Percentiles rank a stretch among this genome's conserved stretches.
Conservation (phyloP, 1,140 invertebrate species). For the Trachymyrmex septentrionalis region DNA sequence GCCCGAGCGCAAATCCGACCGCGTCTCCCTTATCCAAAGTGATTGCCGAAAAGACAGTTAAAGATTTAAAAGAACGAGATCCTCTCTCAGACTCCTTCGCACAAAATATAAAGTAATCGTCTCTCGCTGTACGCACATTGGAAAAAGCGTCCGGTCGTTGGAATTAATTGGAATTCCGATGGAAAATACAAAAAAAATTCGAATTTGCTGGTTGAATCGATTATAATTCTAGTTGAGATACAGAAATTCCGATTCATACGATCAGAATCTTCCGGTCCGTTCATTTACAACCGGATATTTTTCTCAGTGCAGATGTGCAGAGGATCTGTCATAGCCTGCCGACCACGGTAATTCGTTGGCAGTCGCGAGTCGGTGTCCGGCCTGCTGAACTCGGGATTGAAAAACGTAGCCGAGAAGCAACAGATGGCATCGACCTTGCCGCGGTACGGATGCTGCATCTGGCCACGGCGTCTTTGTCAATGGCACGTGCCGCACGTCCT, state of each 20-base stretch:
- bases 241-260: too few relatives aligned
- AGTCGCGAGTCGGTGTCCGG: constrained; percentile 37
- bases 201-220: too few relatives aligned
- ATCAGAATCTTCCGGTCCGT: too few relatives aligned
- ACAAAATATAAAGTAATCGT: neutral
- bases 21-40: neutral
- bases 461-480: constrained; percentile 58
- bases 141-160: too few relatives aligned
- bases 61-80: constrained; percentile 5
- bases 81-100: neutral
- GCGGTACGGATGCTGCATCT: constrained; percentile 61
- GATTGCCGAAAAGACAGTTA: neutral
- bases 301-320: constrained; percentile 27
- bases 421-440: constrained; percentile 65
- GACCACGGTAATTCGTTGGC: constrained; percentile 27
- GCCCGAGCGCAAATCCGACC: neutral
- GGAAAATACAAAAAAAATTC: too few relatives aligned
- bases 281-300: too few relatives aligned
- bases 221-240: too few relatives aligned
- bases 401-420: constrained; percentile 55
- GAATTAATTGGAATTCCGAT: too few relatives aligned
- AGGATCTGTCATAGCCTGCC: neutral
- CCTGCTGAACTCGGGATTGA: neutral
- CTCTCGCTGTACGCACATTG: neutral
- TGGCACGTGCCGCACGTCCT: constrained; percentile 60